These are phyloP conservation scores for Cyprinodon variegatus DNA, from an alignment of 2,113 vertebrate genomes.

Conservation along the genomic window DNA sequence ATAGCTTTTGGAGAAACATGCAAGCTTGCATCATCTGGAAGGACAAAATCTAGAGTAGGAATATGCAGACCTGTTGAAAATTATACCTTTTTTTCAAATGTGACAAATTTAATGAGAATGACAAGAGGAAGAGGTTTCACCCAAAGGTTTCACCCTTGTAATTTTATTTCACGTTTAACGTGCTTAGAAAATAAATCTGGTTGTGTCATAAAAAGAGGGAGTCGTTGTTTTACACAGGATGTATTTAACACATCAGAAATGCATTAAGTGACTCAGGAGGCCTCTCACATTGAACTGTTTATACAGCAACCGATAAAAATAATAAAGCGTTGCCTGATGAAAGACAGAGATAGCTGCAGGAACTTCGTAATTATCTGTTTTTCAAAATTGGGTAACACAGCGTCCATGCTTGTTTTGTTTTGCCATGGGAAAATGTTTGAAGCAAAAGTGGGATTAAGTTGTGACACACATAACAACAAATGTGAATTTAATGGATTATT, in stretches of 20 bases:
- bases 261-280: conserved; percentile 48
- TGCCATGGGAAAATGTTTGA: not conserved
- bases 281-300: conserved; percentile 60
- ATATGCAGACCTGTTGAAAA: conserved; percentile 39
- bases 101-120: conserved; percentile 53
- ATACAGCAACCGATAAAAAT: conserved; percentile 45
- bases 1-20: not conserved
- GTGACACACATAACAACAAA: not conserved
- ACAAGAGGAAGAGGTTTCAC: conserved; percentile 29
- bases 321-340: conserved; percentile 40
- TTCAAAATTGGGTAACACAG: not conserved
- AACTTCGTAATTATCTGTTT: not conserved
- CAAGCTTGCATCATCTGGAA: conserved; percentile 17
- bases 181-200: conserved; percentile 48
- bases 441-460: not conserved
- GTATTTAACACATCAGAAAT: conserved; percentile 57
- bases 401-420: not conserved
- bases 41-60: conserved; percentile 22
- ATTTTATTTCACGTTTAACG: conserved; percentile 49
- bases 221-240: conserved; percentile 49
- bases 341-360: conserved; percentile 13
- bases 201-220: conserved; percentile 41
- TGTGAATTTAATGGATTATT: not conserved
- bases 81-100: conserved; percentile 33
- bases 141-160: conserved; percentile 39